A percentile compares a stretch with the other conserved stretches of the same genome.
Conservation (phyloP, 2,888 invertebrate genomes). For the Anarsia innoxiella region DNA sequence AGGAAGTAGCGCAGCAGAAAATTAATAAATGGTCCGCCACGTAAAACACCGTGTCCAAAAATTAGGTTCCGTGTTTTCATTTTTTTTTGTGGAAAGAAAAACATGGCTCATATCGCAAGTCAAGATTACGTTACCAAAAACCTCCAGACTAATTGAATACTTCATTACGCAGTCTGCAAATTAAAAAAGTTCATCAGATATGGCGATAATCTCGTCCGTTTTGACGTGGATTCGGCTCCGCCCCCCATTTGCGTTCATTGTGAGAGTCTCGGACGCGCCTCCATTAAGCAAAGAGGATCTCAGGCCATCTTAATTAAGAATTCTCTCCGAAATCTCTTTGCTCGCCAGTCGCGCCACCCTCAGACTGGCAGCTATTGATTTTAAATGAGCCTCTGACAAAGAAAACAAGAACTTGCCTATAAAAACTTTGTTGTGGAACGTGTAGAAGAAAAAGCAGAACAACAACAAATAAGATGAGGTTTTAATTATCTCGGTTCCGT, state of each 20-base stretch:
- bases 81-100: not conserved
- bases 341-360: conserved; percentile 33
- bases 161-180: conserved; percentile 9
- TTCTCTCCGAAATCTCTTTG: conserved; percentile 66
- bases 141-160: conserved; percentile 11
- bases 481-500: conserved; percentile 22
- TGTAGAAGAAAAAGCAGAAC: conserved; percentile 22
- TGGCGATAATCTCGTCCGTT: conserved; percentile 39
- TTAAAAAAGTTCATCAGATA: conserved; percentile 15
- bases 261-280: conserved; percentile 54
- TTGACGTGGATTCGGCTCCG: conserved; percentile 38
- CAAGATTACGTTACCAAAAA: not conserved
- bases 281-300: conserved; percentile 69
- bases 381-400: conserved; percentile 66
- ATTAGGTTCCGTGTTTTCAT: not conserved
- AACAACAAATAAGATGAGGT: conserved; percentile 24
- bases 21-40: conserved; percentile 1
- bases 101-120: not conserved
- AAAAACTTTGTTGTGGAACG: conserved; percentile 50
- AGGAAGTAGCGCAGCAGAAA: not conserved
- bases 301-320: conserved; percentile 68
- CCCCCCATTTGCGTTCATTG: conserved; percentile 52
- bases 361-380: conserved; percentile 65
- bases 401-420: conserved; percentile 43
- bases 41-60: not conserved